Conservation (phyloP, 2,113 vertebrate species). For the Scalopus aquaticus region DNA sequence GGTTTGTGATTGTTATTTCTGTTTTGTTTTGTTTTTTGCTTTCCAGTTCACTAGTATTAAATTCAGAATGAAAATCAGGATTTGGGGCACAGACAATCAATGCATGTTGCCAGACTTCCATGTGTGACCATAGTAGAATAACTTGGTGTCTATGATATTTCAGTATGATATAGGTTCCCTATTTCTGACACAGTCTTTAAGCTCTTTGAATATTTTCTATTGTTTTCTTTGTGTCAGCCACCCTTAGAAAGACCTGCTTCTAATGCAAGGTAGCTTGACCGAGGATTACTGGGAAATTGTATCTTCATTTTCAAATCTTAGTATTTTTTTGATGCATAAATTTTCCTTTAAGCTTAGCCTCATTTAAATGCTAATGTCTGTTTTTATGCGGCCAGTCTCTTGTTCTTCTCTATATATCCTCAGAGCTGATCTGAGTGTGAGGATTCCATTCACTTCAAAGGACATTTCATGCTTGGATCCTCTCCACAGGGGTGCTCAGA, state of each 20-base stretch:
- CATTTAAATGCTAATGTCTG: slow-evolving; percentile 79
- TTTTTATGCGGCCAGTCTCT: slow-evolving; percentile 50
- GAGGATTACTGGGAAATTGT: slow-evolving; percentile 27
- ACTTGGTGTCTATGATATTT: neutral
- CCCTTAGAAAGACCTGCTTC: slow-evolving; percentile 30
- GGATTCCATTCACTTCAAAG: slow-evolving; percentile 78
- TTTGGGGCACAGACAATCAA: neutral
- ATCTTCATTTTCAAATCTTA: slow-evolving; percentile 60
- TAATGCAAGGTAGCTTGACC: slow-evolving; percentile 37
- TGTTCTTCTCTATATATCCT: slow-evolving; percentile 63
- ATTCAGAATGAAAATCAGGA: neutral
- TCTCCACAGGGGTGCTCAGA: slow-evolving; percentile 69
- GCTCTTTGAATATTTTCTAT: slow-evolving; percentile 41
- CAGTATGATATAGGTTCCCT: neutral
- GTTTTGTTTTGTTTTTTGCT: neutral
- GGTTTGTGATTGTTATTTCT: slow-evolving; percentile 24
- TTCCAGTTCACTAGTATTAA: neutral
- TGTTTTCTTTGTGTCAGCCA: slow-evolving; percentile 46
- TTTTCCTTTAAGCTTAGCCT: slow-evolving; percentile 66
- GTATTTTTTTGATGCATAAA: slow-evolving; percentile 59
- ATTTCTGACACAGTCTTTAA: slow-evolving; percentile 28
- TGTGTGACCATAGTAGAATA: neutral
- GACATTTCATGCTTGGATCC: slow-evolving; percentile 62
- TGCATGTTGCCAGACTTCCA: neutral
- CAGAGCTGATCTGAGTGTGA: slow-evolving; percentile 65